Evolutionary conservation across 2,888 invertebrate genomes (phyloP).

Genomic region (Aproaerema taeniolella): DNA sequence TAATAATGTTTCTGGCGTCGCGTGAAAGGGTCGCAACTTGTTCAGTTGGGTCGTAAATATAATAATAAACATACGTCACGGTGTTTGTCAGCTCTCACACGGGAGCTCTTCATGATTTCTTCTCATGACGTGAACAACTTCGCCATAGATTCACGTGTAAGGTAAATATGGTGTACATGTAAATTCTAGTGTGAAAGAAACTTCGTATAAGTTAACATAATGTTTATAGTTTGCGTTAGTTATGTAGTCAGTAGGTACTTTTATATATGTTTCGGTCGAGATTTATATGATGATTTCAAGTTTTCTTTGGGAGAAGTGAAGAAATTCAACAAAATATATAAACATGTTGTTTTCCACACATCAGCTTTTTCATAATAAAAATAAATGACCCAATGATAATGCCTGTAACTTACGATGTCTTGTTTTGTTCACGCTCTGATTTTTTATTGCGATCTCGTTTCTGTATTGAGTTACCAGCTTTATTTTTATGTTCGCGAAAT

Average conservation of each 20-base stretch:
- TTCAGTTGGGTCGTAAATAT: conserved; percentile 41
- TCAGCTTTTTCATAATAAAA: conserved; percentile 53
- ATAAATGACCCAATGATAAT: conserved; percentile 62
- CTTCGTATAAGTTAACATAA: too few species aligned
- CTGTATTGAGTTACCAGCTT: conserved; percentile 20
- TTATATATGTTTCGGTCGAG: too few species aligned
- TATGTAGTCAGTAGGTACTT: too few species aligned
- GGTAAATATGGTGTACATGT: too few species aligned
- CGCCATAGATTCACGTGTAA: too few species aligned
- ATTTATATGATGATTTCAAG: too few species aligned
- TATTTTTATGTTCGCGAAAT: conserved; percentile 9
- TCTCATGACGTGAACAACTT: too few species aligned
- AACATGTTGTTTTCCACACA: conserved; percentile 30
- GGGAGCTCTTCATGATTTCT: too few species aligned
- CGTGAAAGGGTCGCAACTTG: conserved; percentile 43
- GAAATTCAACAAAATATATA: too few species aligned
- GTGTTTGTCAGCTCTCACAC: conserved; percentile 23
- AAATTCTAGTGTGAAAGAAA: too few species aligned
- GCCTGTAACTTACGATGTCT: conserved; percentile 45
- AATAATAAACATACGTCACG: conserved; percentile 36
- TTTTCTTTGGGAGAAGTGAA: too few species aligned
- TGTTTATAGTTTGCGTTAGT: too few species aligned
- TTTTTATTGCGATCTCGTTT: conserved; percentile 28
- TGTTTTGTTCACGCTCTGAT: conserved; percentile 40
- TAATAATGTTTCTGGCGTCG: conserved; percentile 46